Base-by-base conservation (phyloP, 2,888 invertebrate species). In the Apantesis nais region DNA sequence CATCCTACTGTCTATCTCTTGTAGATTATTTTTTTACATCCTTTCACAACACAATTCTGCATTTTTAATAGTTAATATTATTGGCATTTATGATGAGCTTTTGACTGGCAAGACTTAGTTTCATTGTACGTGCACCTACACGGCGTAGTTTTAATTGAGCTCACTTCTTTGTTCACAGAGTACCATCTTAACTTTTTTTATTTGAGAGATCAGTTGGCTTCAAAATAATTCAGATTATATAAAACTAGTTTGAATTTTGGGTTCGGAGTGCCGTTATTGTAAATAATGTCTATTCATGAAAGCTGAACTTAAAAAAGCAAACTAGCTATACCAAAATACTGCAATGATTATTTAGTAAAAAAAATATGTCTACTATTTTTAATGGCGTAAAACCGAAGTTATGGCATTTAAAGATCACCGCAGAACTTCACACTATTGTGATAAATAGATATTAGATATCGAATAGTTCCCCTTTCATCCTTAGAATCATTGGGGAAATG, bases 361-460 rank as follows among this genome's bases (percentile, higher is more conserved):
- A 37, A 67, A 61, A 64, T 61, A 65, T 60, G 64, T 12, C 71
- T 60, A 34, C 87, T 85, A 79, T 64, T 58, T 39, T 25, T 55
- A 68, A 66, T 67, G 48, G 64, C 64, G 22, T 64, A 60, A 64
- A 62, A 19, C 25, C 41, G 58, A 64, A 2, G 41, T 64, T 48
- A 67, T 48, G 48, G 22, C 68, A 39, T 58, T 41, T 41, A 41
- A 63, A 60, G 52, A 52, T 52, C 31, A 60, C 25, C 34, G 29
- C 63, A 63, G 29, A 63, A 34, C 68, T 9, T 7, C 34, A 34
- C 25, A 39, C 12, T 7, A 65, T 2, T 44, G 34, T 60, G 60
- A 60, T 69, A 69, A 69, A 41, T 63, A 68, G 39, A n/a, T 55
- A 55, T 25, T 64, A 77, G 69, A 73, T 62, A 52, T 62, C 37